Evolutionary conservation across 2,888 invertebrate species (phyloP), one percentile per base, ranked within the genome.

Genomic region (Cheilosia vernalis): DNA sequence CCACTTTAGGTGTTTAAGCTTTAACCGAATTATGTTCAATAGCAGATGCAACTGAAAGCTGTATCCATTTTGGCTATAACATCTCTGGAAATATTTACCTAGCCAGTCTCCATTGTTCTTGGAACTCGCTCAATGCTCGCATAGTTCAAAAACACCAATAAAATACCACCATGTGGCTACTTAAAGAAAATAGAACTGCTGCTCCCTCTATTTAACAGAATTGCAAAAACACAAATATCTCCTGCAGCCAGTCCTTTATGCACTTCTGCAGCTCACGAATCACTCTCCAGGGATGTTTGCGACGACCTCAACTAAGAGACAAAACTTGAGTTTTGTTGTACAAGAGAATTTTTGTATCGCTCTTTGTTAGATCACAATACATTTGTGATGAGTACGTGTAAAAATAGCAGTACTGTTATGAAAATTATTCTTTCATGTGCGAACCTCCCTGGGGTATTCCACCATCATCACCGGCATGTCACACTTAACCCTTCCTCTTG

Each of bases 401-500:
- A 24, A 7, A 33, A 51, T 42, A n/a, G 44, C 7, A 40, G 7
- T 47, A 63, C 37, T 13, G 24, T 64, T 63, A 56, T 63, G 53
- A 74, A 74, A 64, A 55, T 33, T 21, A 63, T 64, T 55, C 44
- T 24, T 37, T 47, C 56, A 21, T 47, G 64, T 47, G 47, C 19
- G 7, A 6, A 44, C 5, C 74, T 53, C 74, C 55, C 33, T 10
- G 64, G 55, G 47, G 74, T 13, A 64, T 42, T 15, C 5, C 17
- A 13, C 72, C 49, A 49, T 13, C 58, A 13, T 27, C 27, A 27
- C 55, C 33, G 4, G 2, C 56, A 40, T 63, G 53, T 55, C 21
- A 44, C 51, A 51, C 40, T 74, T 64, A 74, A 74, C 74, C 64
- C 74, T 74, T 74, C 24, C 30, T 47, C 15, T 60, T 33, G 33